Evolutionary conservation across 2,113 vertebrate species (phyloP), one percentile per base, ranked within the genome.

Genomic region (Axis porcinus): DNA sequence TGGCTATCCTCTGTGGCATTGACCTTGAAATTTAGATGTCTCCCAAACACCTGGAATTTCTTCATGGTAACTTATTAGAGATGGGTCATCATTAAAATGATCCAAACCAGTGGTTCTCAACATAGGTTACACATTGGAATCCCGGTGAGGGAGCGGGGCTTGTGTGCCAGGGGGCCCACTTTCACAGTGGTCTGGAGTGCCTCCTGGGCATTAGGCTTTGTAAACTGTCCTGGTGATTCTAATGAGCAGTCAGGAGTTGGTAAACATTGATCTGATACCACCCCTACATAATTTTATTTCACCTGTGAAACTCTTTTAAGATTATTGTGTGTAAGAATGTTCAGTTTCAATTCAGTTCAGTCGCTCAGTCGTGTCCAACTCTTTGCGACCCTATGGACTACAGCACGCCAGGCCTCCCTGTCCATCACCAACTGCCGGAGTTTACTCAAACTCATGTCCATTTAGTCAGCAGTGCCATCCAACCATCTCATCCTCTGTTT

Each of bases 21-120:
- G 55, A 67, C 89, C 62, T 95, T 96, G 60, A 95, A 91, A 95
- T 62, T 82, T 52, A 82, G 36, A 30, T 57, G 17, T 64, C 60
- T 93, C 33, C 17, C 47, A 94, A 81, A 62, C 27, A 50, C 54
- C 74, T 94, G 36, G 54, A 94, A 30, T 88, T 85, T 85, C 47
- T 94, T 94, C 58, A 64, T 11, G 67, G 86, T 90, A 74, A 54
- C 64, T 64, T 79, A 7, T 45, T 89, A 54, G 67, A 84, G 58
- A 78, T 70, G 28, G 60, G 14, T n/a, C 78, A 52, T 85, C 76
- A 83, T 85, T 78, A 92, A 92, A 57, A 70, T n/a, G 36, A 82
- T 33, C 36, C 78, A 90, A 74, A 84, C 40, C 25, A 52, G 55
- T 52, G 23, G 27, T 88, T 94, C 91, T 95, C 14, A 21, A 5